Conservation (phyloP, 2,113 vertebrate genomes). For the Heloderma charlesbogerti region DNA sequence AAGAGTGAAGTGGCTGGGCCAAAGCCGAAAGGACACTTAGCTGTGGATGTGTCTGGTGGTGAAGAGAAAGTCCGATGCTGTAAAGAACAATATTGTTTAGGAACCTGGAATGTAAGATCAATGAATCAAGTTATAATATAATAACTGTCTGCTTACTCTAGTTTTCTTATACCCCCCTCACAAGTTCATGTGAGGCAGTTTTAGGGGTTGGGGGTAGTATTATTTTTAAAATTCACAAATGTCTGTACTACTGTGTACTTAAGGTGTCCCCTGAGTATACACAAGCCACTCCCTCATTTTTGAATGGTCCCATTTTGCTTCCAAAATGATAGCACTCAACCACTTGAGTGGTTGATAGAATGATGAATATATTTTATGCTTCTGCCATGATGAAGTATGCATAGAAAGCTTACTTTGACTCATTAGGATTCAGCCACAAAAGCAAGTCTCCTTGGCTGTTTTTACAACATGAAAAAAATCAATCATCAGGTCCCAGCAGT, state of each 20-base stretch:
- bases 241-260: neutral
- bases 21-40: too few species aligned
- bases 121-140: too few species aligned
- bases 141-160: too few species aligned
- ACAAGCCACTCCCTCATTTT: neutral
- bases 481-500: neutral
- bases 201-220: too few species aligned
- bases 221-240: neutral
- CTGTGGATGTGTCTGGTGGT: too few species aligned
- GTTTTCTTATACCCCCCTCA: too few species aligned
- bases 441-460: neutral
- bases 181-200: neutral
- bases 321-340: neutral
- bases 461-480: conserved; percentile 13
- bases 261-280: neutral
- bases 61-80: too few species aligned
- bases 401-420: neutral
- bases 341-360: neutral
- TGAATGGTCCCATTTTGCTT: neutral
- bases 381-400: neutral
- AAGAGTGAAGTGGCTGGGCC: too few species aligned
- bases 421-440: conserved; percentile 13
- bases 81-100: too few species aligned
- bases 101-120: too few species aligned
- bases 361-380: conserved; percentile 18